Base-by-base conservation (phyloP, 2,113 vertebrate genomes). In the Cryptomyrus ogoouensis region DNA sequence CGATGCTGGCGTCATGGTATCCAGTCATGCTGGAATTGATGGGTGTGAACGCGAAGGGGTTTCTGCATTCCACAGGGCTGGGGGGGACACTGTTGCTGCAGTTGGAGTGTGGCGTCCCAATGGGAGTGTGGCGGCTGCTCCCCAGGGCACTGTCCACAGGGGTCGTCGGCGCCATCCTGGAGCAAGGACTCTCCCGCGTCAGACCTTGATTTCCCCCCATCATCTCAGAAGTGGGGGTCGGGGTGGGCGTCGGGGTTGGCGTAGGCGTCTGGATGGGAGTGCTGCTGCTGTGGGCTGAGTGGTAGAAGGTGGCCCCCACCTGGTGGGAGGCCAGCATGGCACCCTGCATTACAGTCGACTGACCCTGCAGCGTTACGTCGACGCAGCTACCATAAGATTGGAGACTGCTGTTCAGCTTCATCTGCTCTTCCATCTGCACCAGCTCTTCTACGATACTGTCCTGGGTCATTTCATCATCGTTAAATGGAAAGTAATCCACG, bases 381-480 rank as follows among this genome's bases (percentile, higher is more conserved):
- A 97, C 93, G 91, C 97, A 96, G 90, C 93, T 92, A 27, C 96
- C 89, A 0, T 97, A 97, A 87, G 95, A 91, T 93, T 98, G 97
- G 84, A 97, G 94, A 91, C 92, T 95, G 86, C 92, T 94, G 91
- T 97, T 97, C 91, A 98, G 95, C 27, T 98, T 97, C 97, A 99
- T 99, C 90, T 99, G 98, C 94, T 99, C 98, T 91, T 99, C 98
- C 98, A 99, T 99, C 92, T 98, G 97, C 91, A 99, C 98, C 92
- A 99, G 95, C 93, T 99, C 98, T 94, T 99, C 98, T 91, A 99
- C 98, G 77, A 99, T 99, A 95, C 98, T 99, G 92, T 99, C 98
- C 92, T 99, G 98, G 52, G 98, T 99, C 86, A 99, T 97, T 83
- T 99, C 98, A 0, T 99, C 98, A 70, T 99, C 98, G 89, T 99